phyloP scores from a whole-genome alignment of 2,797 vertebrate genomes.

The Cynopterus sphinx region DNA sequence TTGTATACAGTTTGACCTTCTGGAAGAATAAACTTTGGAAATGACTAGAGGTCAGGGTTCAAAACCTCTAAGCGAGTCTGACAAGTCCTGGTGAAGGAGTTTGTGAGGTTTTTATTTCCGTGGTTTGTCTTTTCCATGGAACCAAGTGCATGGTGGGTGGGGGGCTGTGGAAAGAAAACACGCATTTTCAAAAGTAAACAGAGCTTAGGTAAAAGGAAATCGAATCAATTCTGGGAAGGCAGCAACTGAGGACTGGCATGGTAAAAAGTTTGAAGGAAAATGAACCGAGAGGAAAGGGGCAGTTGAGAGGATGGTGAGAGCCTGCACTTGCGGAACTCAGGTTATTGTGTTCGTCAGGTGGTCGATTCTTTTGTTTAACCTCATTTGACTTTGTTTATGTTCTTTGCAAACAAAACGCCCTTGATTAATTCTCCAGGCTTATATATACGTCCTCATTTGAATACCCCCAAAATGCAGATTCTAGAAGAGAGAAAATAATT shows the following conservation, averaged over 20 bases:
- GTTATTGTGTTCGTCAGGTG: accelerated
- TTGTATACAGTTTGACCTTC: background rate
- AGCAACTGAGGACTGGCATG: background rate
- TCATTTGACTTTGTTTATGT: background rate
- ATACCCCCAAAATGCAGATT: background rate
- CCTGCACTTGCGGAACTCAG: accelerated
- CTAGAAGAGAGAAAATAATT: background rate
- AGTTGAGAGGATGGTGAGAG: background rate
- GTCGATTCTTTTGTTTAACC: background rate
- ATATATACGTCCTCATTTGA: background rate
- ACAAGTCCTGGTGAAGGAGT: background rate
- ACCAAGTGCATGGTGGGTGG: background rate
- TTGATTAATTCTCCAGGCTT: background rate
- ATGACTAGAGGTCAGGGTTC: background rate
- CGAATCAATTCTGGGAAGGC: background rate
- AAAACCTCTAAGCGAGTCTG: background rate
- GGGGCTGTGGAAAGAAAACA: constrained; percentile 30
- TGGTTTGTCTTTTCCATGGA: constrained; percentile 29
- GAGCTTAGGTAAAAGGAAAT: constrained; percentile 49
- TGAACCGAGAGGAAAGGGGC: background rate
- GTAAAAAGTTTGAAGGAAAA: background rate
- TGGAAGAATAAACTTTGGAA: constrained; percentile 43
- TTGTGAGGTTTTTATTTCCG: constrained; percentile 24
- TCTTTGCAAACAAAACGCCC: background rate
- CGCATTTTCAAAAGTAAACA: constrained; percentile 56